Base-by-base conservation (phyloP, 2,888 invertebrate species). In the Ischnura elegans region DNA sequence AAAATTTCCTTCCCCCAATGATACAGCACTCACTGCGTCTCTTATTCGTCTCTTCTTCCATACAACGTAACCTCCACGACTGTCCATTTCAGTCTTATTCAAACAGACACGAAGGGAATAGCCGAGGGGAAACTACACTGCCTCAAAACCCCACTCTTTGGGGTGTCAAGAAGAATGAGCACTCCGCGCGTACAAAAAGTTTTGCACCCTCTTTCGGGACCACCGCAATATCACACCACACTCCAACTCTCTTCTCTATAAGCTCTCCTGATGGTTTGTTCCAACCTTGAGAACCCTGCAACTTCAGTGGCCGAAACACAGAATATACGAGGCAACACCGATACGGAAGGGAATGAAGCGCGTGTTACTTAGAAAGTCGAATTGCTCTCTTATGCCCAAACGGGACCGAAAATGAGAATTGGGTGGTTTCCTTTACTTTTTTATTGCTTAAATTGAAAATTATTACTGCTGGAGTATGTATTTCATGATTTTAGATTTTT, bases 101-200 rank as follows among this genome's bases (percentile, higher is more conserved):
- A 55, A 90, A 55, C 61, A 42, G 90, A 90, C 90, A 61, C 42
- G 90, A 61, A 43, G 90, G 25, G n/a, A 10, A 51, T 2, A 36
- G 42, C 43, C 0, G 61, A 21, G 61, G 25, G 19, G 87, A 66
- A 2, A 21, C 29, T 19, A 90, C 6, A 8, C 61, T 90, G 90
- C 61, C 90, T 61, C 43, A 42, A 42, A 55, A 36, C 51, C 55
- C 29, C n/a, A n/a, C n/a, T n/a, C n/a, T n/a, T n/a, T n/a, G 90
- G 90, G 90, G 61, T 90, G 90, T 90, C 90, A 90, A 90, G 90
- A 42, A 61, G 90, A 90, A 90, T 90, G 90, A 61, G 51, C 61
- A 36, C 51, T 76, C 51, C 51, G 36, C 51, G 45, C 25, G 45
- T 43, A 84, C 6, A 86, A 45, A 47, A 45, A 43, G 55, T 55